Evolutionary conservation across 2,888 invertebrate species (phyloP).

Genomic region (Lathronympha strigana): DNA sequence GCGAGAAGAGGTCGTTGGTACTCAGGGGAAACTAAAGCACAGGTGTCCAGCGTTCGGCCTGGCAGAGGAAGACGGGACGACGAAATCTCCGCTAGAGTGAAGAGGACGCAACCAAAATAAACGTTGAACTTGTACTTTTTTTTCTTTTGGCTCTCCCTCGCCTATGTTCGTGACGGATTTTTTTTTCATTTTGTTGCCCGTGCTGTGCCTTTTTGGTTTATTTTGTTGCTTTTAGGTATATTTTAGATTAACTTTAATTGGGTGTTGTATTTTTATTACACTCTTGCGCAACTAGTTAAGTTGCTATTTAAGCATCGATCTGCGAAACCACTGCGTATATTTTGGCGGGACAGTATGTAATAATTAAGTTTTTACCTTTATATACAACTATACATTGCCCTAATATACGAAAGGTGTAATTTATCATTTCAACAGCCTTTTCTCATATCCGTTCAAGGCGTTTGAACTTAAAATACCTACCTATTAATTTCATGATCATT

Average conservation of each 20-base stretch:
- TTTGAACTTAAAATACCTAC: too few species aligned
- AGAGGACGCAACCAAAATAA: conserved; percentile 81
- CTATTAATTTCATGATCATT: too few species aligned
- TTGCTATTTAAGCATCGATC: background rate
- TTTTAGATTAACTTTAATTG: conserved; percentile 64
- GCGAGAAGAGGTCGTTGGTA: conserved; percentile 81
- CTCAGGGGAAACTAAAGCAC: conserved; percentile 84
- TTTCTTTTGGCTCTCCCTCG: conserved; percentile 81
- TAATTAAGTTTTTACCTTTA: too few species aligned
- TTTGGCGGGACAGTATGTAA: background rate
- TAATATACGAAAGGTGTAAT: too few species aligned
- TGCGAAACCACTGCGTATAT: background rate
- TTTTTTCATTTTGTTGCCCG: conserved; percentile 77
- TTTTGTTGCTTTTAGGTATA: conserved; percentile 81
- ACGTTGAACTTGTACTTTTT: conserved; percentile 83
- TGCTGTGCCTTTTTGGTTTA: conserved; percentile 76
- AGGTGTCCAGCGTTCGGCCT: conserved; percentile 83
- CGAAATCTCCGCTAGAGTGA: conserved; percentile 55
- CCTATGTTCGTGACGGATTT: conserved; percentile 84
- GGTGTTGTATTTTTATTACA: conserved; percentile 43
- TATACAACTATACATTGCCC: too few species aligned
- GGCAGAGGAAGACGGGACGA: conserved; percentile 64
- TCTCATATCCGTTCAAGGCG: too few species aligned
- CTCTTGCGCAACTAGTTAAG: conserved; percentile 40
- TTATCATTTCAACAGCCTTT: too few species aligned